A percentile compares a stretch with the other conserved stretches of the same genome.
Conservation (phyloP, 2,888 invertebrate species). For the Drosophila lacicola region DNA sequence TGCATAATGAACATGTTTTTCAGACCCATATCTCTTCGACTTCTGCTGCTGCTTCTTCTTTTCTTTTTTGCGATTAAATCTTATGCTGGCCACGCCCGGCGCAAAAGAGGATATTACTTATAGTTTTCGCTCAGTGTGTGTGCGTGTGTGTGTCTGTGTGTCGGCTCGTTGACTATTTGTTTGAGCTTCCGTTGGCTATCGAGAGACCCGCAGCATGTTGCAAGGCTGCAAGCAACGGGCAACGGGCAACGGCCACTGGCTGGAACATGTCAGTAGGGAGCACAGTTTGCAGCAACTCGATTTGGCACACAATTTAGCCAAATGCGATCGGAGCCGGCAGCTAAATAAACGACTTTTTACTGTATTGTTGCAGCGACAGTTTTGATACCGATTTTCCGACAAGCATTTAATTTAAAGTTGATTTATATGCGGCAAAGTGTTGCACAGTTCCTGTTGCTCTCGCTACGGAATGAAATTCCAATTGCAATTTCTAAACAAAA, state of each 20-base stretch:
- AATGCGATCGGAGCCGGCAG: conserved; percentile 43
- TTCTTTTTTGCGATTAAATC: conserved; percentile 65
- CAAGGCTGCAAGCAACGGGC: conserved; percentile 3
- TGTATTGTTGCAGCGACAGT: conserved; percentile 31
- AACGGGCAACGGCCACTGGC: conserved; percentile 3
- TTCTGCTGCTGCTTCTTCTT: neutral
- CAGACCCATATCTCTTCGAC: conserved; percentile 34
- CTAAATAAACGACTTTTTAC: conserved; percentile 46
- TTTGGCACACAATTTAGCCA: conserved; percentile 65
- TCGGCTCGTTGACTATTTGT: conserved; percentile 54
- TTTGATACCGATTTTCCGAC: conserved; percentile 34
- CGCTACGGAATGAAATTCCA: conserved; percentile 49
- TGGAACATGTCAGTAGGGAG: neutral
- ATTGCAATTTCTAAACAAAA: conserved; percentile 70
- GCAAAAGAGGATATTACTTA: conserved; percentile 62
- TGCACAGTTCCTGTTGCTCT: conserved; percentile 11
- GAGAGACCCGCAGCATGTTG: conserved; percentile 42
- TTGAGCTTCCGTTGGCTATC: conserved; percentile 59
- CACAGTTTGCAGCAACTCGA: conserved; percentile 37
- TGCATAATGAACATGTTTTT: conserved; percentile 64
- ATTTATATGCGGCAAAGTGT: conserved; percentile 60
- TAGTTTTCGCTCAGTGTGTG: conserved; percentile 12
- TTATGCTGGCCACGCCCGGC: conserved; percentile 45
- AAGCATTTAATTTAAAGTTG: conserved; percentile 74
- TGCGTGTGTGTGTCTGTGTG: conserved; percentile 7